Base-by-base conservation (phyloP, 2,888 invertebrate genomes). In the Sturmia bella region DNA sequence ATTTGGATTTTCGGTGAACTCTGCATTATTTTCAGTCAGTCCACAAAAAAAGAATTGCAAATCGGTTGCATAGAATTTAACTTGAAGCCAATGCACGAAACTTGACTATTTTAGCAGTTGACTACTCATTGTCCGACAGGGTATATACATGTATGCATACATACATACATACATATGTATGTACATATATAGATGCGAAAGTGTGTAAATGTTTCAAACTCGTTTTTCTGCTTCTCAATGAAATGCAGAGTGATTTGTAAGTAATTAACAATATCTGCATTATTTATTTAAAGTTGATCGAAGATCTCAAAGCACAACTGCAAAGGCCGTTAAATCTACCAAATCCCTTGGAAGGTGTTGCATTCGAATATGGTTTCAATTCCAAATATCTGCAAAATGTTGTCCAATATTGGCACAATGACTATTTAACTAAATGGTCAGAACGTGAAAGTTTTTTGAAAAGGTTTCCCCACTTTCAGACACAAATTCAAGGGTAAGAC, bases 291-390 rank as follows among this genome's bases (percentile, higher is more conserved):
- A 68, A 93, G 93, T 87, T 91, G 0, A 92, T 95, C 63, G 89
- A 91, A 57, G 94, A 95, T 85, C 90, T 96, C 52, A 92, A 93
- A 84, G 85, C 90, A 17, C 92, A 95, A 64, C 90, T 96, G 64
- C 92, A 91, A 64, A 91, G 91, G 61, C 92, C 93, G 17, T 91
- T 92, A 9, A 89, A 92, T 2, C 91, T 93, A 3, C 89, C 91
- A 0, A 91, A 92, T 12, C 94, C 96, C 0, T 87, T 96, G 57
- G 94, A 96, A 89, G 93, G 93, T 59, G 90, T 92, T 0, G 93
- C 93, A 6, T 97, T 96, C 90, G 93, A 94, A 77, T 97, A 97
- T 87, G 98, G 98, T 2, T 94, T 97, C 88, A 95, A 96, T 87
- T 91, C 94, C 0, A 92, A 94, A 45, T 94, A 94, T 82, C 89